Evolutionary conservation across 2,797 vertebrate genomes (phyloP).

Genomic region (Smutsia temminckii): DNA sequence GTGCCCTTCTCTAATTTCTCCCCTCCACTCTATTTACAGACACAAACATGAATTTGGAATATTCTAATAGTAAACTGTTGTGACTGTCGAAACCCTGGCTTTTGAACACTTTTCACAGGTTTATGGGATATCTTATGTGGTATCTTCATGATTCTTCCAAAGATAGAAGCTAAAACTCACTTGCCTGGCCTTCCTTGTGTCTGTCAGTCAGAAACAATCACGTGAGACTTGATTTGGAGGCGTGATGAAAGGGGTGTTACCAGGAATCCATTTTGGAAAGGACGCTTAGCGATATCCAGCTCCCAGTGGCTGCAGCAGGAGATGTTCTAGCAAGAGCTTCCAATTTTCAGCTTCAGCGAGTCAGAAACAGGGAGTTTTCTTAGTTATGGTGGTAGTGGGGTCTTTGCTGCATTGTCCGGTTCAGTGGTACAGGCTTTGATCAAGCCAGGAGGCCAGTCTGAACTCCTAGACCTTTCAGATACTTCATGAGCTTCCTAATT

Average conservation of each 20-base stretch:
- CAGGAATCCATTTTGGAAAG: neutral
- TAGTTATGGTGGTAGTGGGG: accelerated
- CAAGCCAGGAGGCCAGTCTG: neutral
- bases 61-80: neutral
- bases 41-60: neutral
- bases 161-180: neutral
- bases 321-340: neutral
- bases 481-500: neutral
- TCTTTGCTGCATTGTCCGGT: neutral
- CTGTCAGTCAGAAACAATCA: neutral
- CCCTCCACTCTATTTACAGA: neutral
- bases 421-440: neutral
- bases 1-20: neutral
- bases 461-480: neutral
- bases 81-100: neutral
- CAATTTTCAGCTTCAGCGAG: neutral
- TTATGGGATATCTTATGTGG: neutral
- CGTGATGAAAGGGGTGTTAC: neutral
- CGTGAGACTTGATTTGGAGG: neutral
- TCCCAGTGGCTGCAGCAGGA: neutral
- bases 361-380: neutral
- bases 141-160: neutral
- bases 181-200: neutral
- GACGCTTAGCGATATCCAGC: neutral
- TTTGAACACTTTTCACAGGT: neutral